Evolutionary conservation across 2,113 vertebrate species (phyloP), one percentile per base, ranked within the genome.

Genomic region (Melanerpes formicivorus): DNA sequence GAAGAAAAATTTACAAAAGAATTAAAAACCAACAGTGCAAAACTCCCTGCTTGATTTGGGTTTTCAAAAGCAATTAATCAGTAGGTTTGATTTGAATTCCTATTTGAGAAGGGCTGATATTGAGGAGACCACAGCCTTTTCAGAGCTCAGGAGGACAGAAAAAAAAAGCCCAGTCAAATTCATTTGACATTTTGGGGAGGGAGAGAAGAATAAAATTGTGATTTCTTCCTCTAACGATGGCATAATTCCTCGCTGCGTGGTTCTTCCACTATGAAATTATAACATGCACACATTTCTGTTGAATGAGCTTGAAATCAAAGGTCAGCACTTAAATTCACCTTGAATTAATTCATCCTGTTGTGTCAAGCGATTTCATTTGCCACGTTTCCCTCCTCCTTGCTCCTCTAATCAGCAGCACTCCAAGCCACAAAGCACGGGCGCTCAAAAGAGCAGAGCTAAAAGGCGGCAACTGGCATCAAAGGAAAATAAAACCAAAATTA

Each of bases 241-340:
- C 5, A 81, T 11, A 6, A 75, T 88, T 78, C 54, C 88, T 88
- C 27, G 80, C 52, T 88, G 40, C 18, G 16, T 63, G 4, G 6
- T 58, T 84, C 23, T 64, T 88, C 37, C 27, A 64, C 25, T 22
- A 69, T 73, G 71, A 74, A 86, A 82, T 76, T 87, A 48, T 66
- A 70, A 84, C 55, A 78, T 18, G 15, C 44, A 58, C 44, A 58
- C 16, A 70, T 50, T 79, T 21, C 46, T 77, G 11, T 87, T 92
- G 67, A 84, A 83, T 75, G 22, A 79, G 5, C 14, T 79, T 88
- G 22, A 90, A 86, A 88, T 62, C 0, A 0, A 90, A 89, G 67
- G 78, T 89, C 90, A 94, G n/a, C 73, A 46, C 46, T 74, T 90
- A 90, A 92, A 87, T 66, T 84, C 70, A 89, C 63, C 42, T 88